phyloP scores from a whole-genome alignment of 1,140 invertebrate species.

The Akabosia matsudoensis region DNA sequence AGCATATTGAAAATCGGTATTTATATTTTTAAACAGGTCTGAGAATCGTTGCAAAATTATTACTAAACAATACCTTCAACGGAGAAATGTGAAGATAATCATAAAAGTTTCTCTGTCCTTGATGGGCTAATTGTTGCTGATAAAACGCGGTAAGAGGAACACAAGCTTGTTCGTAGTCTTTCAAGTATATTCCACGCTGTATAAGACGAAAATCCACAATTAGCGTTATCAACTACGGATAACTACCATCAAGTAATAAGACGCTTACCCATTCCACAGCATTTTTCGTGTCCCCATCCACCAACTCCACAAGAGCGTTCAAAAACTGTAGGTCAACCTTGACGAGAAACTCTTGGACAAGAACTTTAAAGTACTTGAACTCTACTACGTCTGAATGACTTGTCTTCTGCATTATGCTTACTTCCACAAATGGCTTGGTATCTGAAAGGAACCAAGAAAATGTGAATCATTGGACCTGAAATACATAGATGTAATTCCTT shows the following conservation, averaged over 20 bases:
- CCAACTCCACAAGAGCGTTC: slow-evolving; percentile 76
- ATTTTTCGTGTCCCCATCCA: slow-evolving; percentile 50
- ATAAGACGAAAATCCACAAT: background rate
- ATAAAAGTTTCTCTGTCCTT: slow-evolving; percentile 90
- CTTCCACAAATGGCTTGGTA: background rate
- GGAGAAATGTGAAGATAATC: slow-evolving; percentile 95
- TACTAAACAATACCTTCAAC: slow-evolving; percentile 73
- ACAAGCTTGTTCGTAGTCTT: slow-evolving; percentile 40
- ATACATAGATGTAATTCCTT: background rate
- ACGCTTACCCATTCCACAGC: background rate
- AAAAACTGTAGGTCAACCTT: slow-evolving; percentile 60
- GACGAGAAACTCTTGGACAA: background rate
- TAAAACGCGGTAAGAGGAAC: slow-evolving; percentile 47
- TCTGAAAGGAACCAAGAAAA: too few species aligned
- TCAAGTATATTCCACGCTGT: background rate
- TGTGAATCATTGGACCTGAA: too few species aligned
- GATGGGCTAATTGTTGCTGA: slow-evolving; percentile 54
- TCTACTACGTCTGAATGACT: background rate
- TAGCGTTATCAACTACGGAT: background rate
- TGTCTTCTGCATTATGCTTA: background rate
- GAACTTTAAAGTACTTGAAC: background rate
- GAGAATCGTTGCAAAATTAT: background rate
- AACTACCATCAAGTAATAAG: background rate
- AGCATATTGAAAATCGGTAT: background rate
- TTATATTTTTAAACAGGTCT: slow-evolving; percentile 21